A percentile compares a stretch with the other conserved stretches of the same genome.
Conservation (phyloP, 2,113 vertebrate genomes). For the Aegotheles bennettii region DNA sequence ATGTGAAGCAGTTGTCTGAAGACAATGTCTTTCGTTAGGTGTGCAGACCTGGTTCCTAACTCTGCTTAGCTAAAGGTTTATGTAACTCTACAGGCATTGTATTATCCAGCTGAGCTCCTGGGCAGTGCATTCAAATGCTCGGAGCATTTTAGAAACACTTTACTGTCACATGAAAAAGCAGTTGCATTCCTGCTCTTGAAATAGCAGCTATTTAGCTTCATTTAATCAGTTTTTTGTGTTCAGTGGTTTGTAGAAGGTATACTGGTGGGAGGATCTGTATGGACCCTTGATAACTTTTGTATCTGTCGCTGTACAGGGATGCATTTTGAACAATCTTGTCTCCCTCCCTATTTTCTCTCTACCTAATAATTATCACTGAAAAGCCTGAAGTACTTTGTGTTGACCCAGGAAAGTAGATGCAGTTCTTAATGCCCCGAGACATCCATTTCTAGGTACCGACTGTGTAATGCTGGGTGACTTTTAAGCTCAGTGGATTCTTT, state of each 20-base stretch:
- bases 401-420: not conserved
- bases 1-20: not conserved
- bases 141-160: not conserved
- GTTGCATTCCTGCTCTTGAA: not conserved
- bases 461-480: not conserved
- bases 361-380: not conserved
- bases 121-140: not conserved
- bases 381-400: not conserved
- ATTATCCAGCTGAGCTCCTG: not conserved
- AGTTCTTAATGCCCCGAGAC: not conserved
- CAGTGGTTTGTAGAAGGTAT: not conserved
- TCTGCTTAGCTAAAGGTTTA: not conserved
- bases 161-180: not conserved
- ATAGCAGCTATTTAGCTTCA: not conserved
- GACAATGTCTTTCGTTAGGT: not conserved
- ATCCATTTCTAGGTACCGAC: not conserved
- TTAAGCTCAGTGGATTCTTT: conserved; percentile 33
- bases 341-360: not conserved
- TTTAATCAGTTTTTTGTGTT: not conserved
- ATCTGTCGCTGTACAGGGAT: not conserved
- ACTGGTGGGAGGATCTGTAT: not conserved
- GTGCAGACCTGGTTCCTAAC: not conserved
- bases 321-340: not conserved
- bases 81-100: not conserved
- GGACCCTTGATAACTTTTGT: not conserved